Base-by-base conservation (phyloP, 30 jellyfish, hydroid and myxozoan species). In the Chironex yamaguchii region DNA sequence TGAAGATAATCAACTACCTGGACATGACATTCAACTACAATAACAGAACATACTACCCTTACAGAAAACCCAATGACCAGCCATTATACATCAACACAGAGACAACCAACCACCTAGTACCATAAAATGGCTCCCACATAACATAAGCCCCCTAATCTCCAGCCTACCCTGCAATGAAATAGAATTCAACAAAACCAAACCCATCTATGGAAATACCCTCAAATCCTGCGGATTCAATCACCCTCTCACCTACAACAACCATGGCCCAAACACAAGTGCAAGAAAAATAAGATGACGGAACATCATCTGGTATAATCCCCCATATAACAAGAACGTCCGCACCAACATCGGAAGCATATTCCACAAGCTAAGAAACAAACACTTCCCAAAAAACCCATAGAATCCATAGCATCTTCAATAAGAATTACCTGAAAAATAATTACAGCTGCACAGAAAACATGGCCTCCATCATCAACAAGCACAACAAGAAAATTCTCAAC, bases 241-340 rank as follows among this genome's bases (percentile, higher is more conserved):
- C 31, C 28, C 70, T 42, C 24, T 84, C 50, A 28, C 30, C 51
- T 77, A 77, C 89, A 77, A 31, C 89, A 54, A 53, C 89, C 21
- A 52, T 42, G 30, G 4, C 30, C n/a, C n/a, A n/a, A n/a, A n/a
- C n/a, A 66, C 26, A 64, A 48, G 29, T 12, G 49, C 24, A 63
- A 62, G 76, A 29, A 62, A 66, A 36, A 21, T 28, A 50, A 30
- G 91, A 36, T 29, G 67, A 35, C 79, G 91, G 24, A 62, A 80
- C 73, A 80, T 80, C 24, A 64, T 80, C 64, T 80, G 89, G 89
- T 85, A 62, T 48, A 85, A 85, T 63, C 96, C 96, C 0, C 87
- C 96, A 9, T 89, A 54, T 82, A 81, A 53, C 76, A 63, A 28
- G 71, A 89, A 42, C 52, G 97, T 89, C 79, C 36, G 67, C 53